Evolutionary conservation across 2,113 vertebrate genomes (phyloP), one percentile per base, ranked within the genome.

Genomic region (Mastomys coucha): DNA sequence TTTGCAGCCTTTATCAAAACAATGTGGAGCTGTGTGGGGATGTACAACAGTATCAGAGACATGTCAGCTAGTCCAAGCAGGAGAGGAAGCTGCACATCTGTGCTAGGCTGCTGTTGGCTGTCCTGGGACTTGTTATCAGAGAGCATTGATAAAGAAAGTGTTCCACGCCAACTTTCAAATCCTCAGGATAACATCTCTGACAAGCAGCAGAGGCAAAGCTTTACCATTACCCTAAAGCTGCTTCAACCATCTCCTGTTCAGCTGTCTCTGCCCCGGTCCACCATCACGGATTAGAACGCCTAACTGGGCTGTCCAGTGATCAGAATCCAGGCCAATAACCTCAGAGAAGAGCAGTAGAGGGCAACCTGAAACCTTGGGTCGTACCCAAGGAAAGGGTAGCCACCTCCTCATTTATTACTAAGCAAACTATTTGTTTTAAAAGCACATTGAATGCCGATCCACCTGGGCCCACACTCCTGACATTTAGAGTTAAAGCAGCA

Each of bases 71-170:
- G 87, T 98, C 93, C 65, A 33, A 91, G 96, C 91, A 97, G 80
- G 97, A 97, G 97, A 97, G 75, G 78, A 82, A 98, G 89, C 86
- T 51, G 69, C 98, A 98, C 98, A 98, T 97, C 98, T 98, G 98
- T 98, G 97, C 97, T 95, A 98, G 86, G 91, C 96, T 97, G 97
- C 96, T 75, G 96, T 13, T 65, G 87, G 95, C 96, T 98, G 98
- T 97, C 96, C 98, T 97, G 97, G 98, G 98, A 98, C 98, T 98
- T 98, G 98, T 98, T 98, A 99, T 98, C 98, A 98, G 96, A 98
- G 97, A 98, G 96, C 96, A 96, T 97, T 33, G 31, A 98, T 98
- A 98, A 98, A 98, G 97, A 98, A 98, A 97, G 98, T 75, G 97
- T 98, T 98, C 95, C 51, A 94, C 94, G 97, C 98, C 98, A 98